These are phyloP conservation scores for Megastigmus dorsalis DNA, from an alignment of 2,888 invertebrate species.

Conservation along the genomic window DNA sequence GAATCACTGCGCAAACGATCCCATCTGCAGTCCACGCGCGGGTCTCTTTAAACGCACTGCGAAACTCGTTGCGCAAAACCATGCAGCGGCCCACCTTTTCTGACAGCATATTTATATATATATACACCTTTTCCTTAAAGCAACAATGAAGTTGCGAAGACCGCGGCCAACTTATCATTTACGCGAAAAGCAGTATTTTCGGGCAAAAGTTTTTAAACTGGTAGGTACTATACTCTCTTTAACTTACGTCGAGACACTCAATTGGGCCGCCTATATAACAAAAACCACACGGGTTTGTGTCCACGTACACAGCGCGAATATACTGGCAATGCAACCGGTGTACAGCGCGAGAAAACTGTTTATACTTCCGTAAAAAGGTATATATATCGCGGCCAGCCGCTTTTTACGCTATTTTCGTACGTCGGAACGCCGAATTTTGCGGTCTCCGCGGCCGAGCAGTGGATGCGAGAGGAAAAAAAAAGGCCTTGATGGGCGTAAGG, in stretches of 20 bases:
- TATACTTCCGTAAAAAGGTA: slow-evolving; percentile 9
- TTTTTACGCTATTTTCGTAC: slow-evolving; percentile 33
- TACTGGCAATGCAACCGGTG: too few species aligned
- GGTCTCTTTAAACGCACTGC: slow-evolving; percentile 16
- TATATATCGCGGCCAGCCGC: background rate
- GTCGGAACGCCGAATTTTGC: background rate
- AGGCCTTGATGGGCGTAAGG: background rate
- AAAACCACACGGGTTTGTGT: too few species aligned
- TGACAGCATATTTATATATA: too few species aligned
- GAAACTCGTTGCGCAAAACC: slow-evolving; percentile 18
- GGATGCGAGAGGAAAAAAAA: background rate
- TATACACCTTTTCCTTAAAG: slow-evolving; percentile 44
- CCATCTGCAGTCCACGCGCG: too few species aligned
- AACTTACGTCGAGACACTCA: too few species aligned
- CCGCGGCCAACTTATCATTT: slow-evolving; percentile 7
- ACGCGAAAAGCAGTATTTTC: slow-evolving; percentile 32
- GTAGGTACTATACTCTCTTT: too few species aligned
- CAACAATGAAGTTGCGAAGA: slow-evolving; percentile 13
- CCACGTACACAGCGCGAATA: too few species aligned
- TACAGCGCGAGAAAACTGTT: too few species aligned
- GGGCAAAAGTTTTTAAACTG: too few species aligned
- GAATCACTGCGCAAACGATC: too few species aligned
- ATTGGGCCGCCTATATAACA: too few species aligned
- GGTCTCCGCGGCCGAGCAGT: slow-evolving; percentile 6
- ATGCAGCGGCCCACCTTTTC: too few species aligned